Base-by-base conservation (phyloP, 2,888 invertebrate species). In the Xanthorhoe spadicearia region DNA sequence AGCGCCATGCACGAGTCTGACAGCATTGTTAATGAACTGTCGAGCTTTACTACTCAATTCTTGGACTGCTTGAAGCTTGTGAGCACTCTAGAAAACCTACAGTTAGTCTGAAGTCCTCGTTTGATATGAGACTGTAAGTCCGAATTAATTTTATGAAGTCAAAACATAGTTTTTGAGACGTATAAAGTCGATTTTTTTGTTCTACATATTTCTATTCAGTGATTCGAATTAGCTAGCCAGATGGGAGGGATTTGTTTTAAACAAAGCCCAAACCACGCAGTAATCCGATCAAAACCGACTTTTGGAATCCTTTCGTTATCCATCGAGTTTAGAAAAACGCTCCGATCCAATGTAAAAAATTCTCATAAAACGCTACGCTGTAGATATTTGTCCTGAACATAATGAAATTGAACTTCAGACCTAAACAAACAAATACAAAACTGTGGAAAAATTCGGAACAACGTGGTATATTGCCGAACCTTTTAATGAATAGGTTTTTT, bases 371-470 rank as follows among this genome's bases (percentile, higher is more conserved):
- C 50, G 54, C 48, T 35, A 48, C 49, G 9, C 54, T 38, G 57
- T 70, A n/a, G n/a, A n/a, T n/a, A 64, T 70, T 64, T 65, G 65
- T 54, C 43, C 65, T 38, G 48, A 61, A 65, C 61, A 68, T 71
- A 70, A 69, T 75, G 77, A 78, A 79, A 79, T 80, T 82, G 82
- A 84, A 85, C 82, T 81, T 75, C 77, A 71, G 83, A 86, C 88
- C 88, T 88, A 85, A 87, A 82, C 82, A 85, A 88, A 88, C 84
- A 83, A 66, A 78, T 81, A 80, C 82, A 83, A 77, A 79, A 70
- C 75, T 56, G 59, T 61, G 63, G 68, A 73, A 74, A 75, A 74
- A 73, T 71, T 61, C 56, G 54, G 76, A 79, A 77, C 78, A 80
- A 64, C 64, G 55, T 63, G 63, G 48, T 63, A 56, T 60, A 66